A percentile compares a stretch with the other conserved stretches of the same genome.
Conservation (phyloP, 2,113 vertebrate genomes). For the Steatornis caripensis region DNA sequence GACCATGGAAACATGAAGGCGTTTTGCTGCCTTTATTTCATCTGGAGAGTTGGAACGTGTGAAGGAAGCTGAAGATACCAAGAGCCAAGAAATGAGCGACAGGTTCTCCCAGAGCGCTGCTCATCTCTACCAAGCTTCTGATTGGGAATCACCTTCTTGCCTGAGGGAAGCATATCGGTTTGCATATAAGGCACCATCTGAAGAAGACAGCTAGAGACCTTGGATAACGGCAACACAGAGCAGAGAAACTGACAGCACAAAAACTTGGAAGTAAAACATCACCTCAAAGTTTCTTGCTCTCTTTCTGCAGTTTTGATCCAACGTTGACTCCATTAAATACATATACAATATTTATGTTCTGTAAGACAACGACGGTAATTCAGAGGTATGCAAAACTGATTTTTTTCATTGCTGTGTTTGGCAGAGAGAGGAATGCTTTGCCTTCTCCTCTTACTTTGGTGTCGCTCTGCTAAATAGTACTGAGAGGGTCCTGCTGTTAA, state of each 20-base stretch:
- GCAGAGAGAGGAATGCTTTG: not conserved
- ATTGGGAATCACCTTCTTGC: not conserved
- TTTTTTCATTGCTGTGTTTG: not conserved
- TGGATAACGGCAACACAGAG: not conserved
- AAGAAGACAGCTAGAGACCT: not conserved
- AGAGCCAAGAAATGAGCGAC: not conserved
- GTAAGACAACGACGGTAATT: not conserved
- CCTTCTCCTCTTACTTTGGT: not conserved
- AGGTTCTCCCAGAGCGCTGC: not conserved
- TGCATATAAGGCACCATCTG: not conserved
- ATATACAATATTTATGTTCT: not conserved
- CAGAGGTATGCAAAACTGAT: not conserved
- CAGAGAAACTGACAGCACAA: not conserved
- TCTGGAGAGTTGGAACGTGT: accelerated
- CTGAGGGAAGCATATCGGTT: not conserved
- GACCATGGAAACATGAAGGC: not conserved
- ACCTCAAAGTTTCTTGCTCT: not conserved
- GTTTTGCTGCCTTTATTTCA: not conserved
- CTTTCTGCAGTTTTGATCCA: not conserved
- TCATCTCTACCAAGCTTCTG: not conserved
- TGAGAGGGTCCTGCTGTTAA: not conserved
- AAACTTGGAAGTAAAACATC: not conserved
- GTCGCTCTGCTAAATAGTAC: not conserved
- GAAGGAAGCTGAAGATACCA: not conserved
- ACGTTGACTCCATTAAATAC: not conserved